Percentiles rank a stretch among this genome's conserved stretches.
Conservation (phyloP, 1,140 invertebrate species). For the Lordiphosa mommai region DNA sequence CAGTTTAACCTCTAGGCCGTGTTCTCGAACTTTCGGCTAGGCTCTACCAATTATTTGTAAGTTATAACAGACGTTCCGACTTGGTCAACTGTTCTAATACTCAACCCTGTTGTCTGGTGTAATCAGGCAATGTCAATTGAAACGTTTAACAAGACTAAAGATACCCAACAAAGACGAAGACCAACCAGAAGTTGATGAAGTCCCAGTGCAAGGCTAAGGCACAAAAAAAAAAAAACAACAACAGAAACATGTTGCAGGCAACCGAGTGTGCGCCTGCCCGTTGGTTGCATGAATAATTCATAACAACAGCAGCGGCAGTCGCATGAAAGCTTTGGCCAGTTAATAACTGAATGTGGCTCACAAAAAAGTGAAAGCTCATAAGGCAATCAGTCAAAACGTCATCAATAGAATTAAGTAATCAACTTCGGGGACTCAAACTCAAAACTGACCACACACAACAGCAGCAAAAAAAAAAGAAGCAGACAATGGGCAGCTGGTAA, state of each 20-base stretch:
- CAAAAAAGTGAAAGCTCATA: constrained; percentile 78
- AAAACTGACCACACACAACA: constrained; percentile 75
- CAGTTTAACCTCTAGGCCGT: no score
- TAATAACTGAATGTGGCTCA: constrained; percentile 54
- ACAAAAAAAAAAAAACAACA: constrained; percentile 20
- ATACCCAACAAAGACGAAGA: constrained; percentile 34
- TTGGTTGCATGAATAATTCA: constrained; percentile 77
- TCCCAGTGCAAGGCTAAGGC: constrained; percentile 47
- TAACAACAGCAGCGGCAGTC: constrained; percentile 40
- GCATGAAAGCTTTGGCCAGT: constrained; percentile 43
- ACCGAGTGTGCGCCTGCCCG: constrained; percentile 48
- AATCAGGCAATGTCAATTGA: constrained; percentile 56
- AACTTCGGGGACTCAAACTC: constrained; percentile 42
- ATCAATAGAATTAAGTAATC: constrained; percentile 79
- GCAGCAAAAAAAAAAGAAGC: constrained; percentile 9
- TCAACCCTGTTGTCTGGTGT: constrained; percentile 30
- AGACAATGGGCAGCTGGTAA: constrained; percentile 36
- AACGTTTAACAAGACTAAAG: constrained; percentile 62
- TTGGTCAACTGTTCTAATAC: no score
- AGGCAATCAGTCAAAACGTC: constrained; percentile 79
- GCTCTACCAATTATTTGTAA: no score
- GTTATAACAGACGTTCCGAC: no score
- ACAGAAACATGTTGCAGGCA: constrained; percentile 32
- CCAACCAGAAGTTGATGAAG: constrained; percentile 48
- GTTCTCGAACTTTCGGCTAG: no score